Evolutionary conservation across 2,113 vertebrate species (phyloP).

Genomic region (Microcebus jonahi): DNA sequence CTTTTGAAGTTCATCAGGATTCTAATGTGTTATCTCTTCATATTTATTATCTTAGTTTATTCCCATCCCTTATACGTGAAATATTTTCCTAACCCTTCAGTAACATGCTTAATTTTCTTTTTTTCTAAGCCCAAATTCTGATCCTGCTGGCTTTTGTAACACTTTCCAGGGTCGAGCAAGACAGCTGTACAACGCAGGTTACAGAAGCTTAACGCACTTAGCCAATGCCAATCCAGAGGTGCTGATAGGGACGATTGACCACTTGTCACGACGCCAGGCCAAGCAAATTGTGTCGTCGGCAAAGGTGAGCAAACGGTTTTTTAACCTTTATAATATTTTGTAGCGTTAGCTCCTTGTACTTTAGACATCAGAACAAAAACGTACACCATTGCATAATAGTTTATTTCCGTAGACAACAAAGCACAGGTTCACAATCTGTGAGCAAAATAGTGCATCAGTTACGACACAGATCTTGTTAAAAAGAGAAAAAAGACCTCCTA

Average conservation of each 20-base stretch:
- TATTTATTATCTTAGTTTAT: neutral
- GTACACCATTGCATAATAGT: neutral
- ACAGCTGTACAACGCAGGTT: slow-evolving; percentile 93
- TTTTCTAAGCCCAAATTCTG: slow-evolving; percentile 28
- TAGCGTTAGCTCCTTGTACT: neutral
- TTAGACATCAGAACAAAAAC: accelerated
- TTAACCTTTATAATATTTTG: neutral
- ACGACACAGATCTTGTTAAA: neutral
- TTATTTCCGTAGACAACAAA: neutral
- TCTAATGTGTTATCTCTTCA: neutral
- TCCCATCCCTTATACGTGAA: neutral
- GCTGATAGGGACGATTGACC: slow-evolving; percentile 87
- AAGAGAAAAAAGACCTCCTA: neutral
- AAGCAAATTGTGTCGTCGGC: slow-evolving; percentile 94
- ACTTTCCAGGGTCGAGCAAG: slow-evolving; percentile 92
- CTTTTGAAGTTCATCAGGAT: neutral
- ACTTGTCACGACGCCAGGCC: slow-evolving; percentile 91
- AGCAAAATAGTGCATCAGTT: neutral
- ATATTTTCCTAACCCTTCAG: neutral
- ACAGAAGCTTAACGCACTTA: slow-evolving; percentile 91
- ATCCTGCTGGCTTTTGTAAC: slow-evolving; percentile 39
- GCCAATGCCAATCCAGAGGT: slow-evolving; percentile 91
- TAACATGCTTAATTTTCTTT: neutral
- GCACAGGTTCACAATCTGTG: neutral
- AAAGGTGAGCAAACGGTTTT: slow-evolving; percentile 86